phyloP scores from a whole-genome alignment of 2,113 vertebrate species.

The Argyrosomus japonicus region DNA sequence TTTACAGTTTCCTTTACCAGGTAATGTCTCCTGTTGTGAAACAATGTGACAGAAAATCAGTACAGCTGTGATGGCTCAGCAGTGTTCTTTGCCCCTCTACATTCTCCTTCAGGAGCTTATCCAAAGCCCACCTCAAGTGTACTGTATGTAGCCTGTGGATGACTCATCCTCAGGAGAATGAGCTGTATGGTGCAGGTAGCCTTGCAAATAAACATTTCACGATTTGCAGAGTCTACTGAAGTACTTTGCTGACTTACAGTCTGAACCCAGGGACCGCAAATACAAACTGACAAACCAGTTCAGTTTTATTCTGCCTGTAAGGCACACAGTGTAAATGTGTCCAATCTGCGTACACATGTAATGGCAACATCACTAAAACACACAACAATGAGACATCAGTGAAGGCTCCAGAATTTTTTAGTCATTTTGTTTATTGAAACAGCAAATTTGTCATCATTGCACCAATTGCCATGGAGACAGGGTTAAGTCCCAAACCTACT shows the following conservation, averaged over 20 bases:
- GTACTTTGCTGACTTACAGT: conserved; percentile 70
- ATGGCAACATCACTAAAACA: conserved; percentile 29
- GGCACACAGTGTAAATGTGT: conserved; percentile 25
- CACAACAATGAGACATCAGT: conserved; percentile 41
- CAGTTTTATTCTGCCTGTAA: conserved; percentile 32
- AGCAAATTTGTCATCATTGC: conserved; percentile 76
- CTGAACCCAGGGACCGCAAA: conserved; percentile 63
- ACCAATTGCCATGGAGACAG: conserved; percentile 79
- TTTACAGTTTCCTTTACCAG: conserved; percentile 80
- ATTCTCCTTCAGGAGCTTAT: conserved; percentile 70
- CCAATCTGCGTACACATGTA: conserved; percentile 40
- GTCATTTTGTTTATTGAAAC: conserved; percentile 72
- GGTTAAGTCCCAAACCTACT: conserved; percentile 73
- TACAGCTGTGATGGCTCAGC: conserved; percentile 80
- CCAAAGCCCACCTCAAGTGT: conserved; percentile 76
- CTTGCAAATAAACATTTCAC: conserved; percentile 80
- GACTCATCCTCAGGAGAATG: conserved; percentile 82
- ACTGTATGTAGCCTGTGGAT: conserved; percentile 77
- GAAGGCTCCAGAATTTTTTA: conserved; percentile 34
- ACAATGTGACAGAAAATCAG: conserved; percentile 83
- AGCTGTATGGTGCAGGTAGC: conserved; percentile 79
- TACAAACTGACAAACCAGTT: conserved; percentile 52
- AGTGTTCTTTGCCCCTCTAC: conserved; percentile 71
- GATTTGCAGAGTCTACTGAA: conserved; percentile 66
- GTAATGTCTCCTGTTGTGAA: conserved; percentile 80